Conservation (phyloP, 2,888 invertebrate species). For the Heterodera filipjevi region DNA sequence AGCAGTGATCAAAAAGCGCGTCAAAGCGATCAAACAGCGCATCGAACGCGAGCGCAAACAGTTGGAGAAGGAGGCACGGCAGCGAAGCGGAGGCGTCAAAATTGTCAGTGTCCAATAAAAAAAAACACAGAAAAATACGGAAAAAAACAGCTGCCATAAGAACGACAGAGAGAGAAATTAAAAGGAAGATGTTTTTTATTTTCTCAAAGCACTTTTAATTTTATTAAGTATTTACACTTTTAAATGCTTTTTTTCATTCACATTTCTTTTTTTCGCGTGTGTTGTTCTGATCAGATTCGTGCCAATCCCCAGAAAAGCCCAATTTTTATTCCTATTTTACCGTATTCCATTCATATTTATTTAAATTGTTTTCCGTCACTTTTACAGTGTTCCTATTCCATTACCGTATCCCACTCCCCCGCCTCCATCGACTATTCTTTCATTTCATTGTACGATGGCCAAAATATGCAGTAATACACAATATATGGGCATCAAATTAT, state of each 20-base stretch:
- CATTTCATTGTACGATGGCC: too few species aligned
- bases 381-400: too few species aligned
- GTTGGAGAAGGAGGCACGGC: constrained; percentile 81
- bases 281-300: background rate
- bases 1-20: constrained; percentile 69
- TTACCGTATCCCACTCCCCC: background rate
- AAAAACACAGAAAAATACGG: background rate
- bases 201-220: too few species aligned
- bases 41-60: constrained; percentile 71
- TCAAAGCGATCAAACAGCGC: constrained; percentile 69
- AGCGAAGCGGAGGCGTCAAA: constrained; percentile 30
- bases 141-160: background rate
- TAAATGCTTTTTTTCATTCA: background rate
- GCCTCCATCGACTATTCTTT: background rate
- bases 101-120: constrained; percentile 21
- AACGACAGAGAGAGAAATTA: too few species aligned
- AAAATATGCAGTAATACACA: too few species aligned
- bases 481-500: too few species aligned
- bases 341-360: background rate
- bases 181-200: too few species aligned
- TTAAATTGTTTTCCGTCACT: too few species aligned
- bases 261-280: background rate
- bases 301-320: background rate
- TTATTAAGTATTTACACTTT: too few species aligned
- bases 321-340: background rate